Conservation (phyloP, 2,797 vertebrate genomes). For the Manis crassicaudata region DNA sequence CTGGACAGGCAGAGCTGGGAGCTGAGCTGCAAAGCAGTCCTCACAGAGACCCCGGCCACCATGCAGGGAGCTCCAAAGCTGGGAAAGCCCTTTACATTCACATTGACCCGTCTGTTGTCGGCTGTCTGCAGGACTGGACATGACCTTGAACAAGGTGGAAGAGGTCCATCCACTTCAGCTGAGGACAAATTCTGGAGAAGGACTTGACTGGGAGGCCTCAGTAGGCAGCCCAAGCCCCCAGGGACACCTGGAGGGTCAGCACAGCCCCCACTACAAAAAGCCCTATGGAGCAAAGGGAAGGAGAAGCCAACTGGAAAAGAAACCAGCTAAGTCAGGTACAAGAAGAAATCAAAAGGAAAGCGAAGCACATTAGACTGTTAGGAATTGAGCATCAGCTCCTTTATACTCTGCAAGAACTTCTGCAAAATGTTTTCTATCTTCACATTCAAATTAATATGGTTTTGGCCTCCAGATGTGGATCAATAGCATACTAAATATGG, state of each 20-base stretch:
- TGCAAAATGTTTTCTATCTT: constrained; percentile 81
- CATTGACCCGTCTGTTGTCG: not conserved
- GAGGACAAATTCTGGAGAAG: not conserved
- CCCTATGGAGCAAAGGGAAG: not conserved
- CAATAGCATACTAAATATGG: constrained; percentile 55
- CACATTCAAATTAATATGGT: constrained; percentile 68
- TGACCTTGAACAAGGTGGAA: not conserved
- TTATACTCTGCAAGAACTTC: constrained; percentile 79
- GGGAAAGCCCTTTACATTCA: not conserved
- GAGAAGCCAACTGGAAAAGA: not conserved
- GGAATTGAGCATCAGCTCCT: constrained; percentile 32
- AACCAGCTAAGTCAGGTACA: constrained; percentile 26
- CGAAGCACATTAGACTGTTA: not conserved
- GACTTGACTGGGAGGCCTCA: not conserved
- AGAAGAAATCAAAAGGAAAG: not conserved
- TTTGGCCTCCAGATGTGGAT: constrained; percentile 70
- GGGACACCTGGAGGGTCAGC: not conserved
- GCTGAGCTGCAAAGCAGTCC: fast-evolving
- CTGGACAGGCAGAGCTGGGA: not conserved
- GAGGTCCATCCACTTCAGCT: not conserved
- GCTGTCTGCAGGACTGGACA: not conserved
- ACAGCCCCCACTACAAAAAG: not conserved
- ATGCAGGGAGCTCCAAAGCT: not conserved
- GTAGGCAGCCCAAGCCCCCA: fast-evolving
- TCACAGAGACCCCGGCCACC: not conserved